These are phyloP conservation scores for Aleiodes testaceus DNA, from an alignment of 2,888 invertebrate genomes.

Conservation along the genomic window DNA sequence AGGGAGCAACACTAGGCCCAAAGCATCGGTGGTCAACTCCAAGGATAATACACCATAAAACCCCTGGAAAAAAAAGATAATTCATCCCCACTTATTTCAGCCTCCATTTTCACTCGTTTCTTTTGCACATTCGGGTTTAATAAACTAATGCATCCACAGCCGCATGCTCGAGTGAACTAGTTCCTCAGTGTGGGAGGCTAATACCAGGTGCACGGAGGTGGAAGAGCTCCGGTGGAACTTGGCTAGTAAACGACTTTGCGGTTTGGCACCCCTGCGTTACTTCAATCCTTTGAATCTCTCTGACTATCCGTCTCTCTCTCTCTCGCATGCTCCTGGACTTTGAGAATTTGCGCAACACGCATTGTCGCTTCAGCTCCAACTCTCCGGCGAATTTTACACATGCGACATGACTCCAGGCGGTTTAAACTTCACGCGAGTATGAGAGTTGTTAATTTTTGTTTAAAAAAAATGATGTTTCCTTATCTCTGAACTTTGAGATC, in stretches of 20 bases:
- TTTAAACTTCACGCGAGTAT: background rate
- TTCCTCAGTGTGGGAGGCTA: slow-evolving; percentile 29
- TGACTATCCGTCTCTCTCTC: background rate
- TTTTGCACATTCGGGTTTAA: slow-evolving; percentile 23
- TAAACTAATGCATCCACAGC: slow-evolving; percentile 42
- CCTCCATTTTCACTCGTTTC: background rate
- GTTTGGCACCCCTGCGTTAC: slow-evolving; percentile 39
- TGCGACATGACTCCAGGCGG: slow-evolving; percentile 36
- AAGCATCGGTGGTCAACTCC: slow-evolving; percentile 47
- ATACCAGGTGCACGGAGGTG: slow-evolving; percentile 27
- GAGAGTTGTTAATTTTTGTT: background rate
- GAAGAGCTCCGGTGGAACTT: slow-evolving; percentile 31
- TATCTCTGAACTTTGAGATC: background rate
- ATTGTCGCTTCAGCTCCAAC: slow-evolving; percentile 40
- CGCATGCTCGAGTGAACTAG: slow-evolving; percentile 38
- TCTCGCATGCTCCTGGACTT: slow-evolving; percentile 37
- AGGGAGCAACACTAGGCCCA: slow-evolving; percentile 57
- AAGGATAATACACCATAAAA: slow-evolving; percentile 27
- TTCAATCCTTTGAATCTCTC: background rate
- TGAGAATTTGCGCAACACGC: slow-evolving; percentile 43
- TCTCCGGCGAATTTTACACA: slow-evolving; percentile 23
- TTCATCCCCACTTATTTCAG: slow-evolving; percentile 4
- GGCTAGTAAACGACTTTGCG: slow-evolving; percentile 46
- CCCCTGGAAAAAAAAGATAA: background rate
- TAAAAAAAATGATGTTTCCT: background rate